Evolutionary conservation across 2,797 vertebrate species (phyloP).

Genomic region (Sylvilagus floridanus): DNA sequence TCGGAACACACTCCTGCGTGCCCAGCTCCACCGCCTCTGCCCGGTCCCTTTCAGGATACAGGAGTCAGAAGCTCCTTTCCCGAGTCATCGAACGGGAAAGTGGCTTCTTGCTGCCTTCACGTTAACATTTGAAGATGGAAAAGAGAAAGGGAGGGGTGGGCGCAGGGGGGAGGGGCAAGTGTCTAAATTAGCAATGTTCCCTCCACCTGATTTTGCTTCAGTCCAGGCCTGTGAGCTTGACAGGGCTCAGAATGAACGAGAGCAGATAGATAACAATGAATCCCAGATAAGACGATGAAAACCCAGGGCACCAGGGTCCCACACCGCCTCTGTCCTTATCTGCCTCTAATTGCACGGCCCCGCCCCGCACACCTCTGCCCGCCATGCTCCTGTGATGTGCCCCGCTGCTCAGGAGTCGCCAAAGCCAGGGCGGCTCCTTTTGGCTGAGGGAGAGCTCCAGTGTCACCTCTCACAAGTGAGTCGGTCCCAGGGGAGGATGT

Average conservation of each 20-base stretch:
- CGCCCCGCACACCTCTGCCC: conserved; percentile 47
- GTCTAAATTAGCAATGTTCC: conserved; percentile 78
- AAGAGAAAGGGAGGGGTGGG: conserved; percentile 9
- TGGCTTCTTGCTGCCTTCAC: conserved; percentile 33
- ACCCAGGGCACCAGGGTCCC: conserved; percentile 47
- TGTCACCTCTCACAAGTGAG: background rate
- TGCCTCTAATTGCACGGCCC: conserved; percentile 63
- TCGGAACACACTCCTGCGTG: background rate
- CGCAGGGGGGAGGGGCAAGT: background rate
- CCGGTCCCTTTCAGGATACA: background rate
- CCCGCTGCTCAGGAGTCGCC: background rate
- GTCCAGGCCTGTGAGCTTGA: conserved; percentile 74
- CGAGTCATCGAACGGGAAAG: conserved; percentile 1
- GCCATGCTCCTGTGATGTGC: background rate
- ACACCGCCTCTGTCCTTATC: conserved; percentile 66
- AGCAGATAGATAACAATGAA: conserved; percentile 78
- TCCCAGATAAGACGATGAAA: conserved; percentile 65
- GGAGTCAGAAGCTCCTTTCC: background rate
- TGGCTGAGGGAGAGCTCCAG: background rate
- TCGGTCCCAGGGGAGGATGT: background rate
- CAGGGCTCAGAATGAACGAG: conserved; percentile 71
- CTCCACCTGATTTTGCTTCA: conserved; percentile 76
- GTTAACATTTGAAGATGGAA: conserved; percentile 72
- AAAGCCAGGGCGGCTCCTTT: background rate
- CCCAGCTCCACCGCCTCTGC: background rate